Evolutionary conservation across 2,797 vertebrate genomes (phyloP), one percentile per base, ranked within the genome.

Genomic region (Hephaestus fuliginosus): DNA sequence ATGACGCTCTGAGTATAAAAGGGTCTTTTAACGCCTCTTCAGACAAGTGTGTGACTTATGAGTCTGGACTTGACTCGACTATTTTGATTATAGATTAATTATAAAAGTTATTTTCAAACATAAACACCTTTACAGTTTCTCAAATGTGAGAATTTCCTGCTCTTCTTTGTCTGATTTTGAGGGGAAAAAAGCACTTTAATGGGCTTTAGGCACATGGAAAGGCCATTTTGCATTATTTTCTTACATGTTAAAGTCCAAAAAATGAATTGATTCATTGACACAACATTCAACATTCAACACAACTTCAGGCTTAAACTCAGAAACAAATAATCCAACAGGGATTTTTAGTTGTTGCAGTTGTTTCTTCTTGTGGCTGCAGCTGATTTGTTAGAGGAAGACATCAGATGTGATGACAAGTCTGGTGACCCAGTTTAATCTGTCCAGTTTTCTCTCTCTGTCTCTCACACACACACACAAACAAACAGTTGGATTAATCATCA

Each of bases 351-450:
- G 12, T 28, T 28, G 3, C 7, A 60, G 57, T n/a, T 14, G 18
- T 51, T 14, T 22, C 33, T 36, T 3, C 36, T 28, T 48, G 30
- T 30, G 48, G 64, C 52, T 49, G 25, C 25, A 25, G 25, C 17
- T 69, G 66, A 69, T 56, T 39, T 69, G 2, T 48, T 43, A 43
- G 66, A 44, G 11, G 52, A 55, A 44, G 52, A 28, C 9, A 13
- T 69, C 28, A 36, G 44, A 71, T 56, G 52, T 69, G 56, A 39
- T 49, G 69, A 55, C 9, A 41, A 8, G 57, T 20, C 14, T 61
- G 70, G 10, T 61, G 57, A 62, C 57, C 33, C 33, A 61, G 46
- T 72, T 72, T 41, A 39, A 41, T 33, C 20, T 13, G 9, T 46
- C 18, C n/a, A 13, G 20, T 1, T 2, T 25, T 28, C 20, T 18